A percentile compares a stretch with the other conserved stretches of the same genome.
Conservation (phyloP, 2,113 vertebrate species). For the Phyllopteryx taeniolatus region DNA sequence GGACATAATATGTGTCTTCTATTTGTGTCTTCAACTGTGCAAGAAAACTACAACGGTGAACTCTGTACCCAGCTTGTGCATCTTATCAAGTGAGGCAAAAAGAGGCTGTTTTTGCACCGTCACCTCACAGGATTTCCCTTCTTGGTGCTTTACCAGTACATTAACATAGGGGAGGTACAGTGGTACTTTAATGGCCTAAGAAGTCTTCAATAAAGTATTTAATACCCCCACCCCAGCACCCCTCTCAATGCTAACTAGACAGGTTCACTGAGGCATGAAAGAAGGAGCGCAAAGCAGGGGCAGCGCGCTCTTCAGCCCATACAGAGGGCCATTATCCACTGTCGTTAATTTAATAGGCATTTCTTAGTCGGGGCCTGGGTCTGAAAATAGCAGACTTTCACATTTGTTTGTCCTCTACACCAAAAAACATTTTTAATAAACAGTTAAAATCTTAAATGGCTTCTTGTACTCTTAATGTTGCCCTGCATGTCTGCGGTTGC, state of each 20-base stretch:
- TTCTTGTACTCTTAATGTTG: constrained; percentile 68
- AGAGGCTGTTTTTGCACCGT: constrained; percentile 57
- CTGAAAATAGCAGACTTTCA: constrained; percentile 58
- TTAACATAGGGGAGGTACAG: constrained; percentile 70
- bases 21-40: too few species aligned
- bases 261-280: constrained; percentile 75
- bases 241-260: constrained; percentile 65
- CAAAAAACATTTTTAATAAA: constrained; percentile 75
- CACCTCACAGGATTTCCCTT: constrained; percentile 65
- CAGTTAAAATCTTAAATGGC: constrained; percentile 71
- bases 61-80: too few species aligned
- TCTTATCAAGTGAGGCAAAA: constrained; percentile 70
- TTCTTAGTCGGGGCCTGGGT: constrained; percentile 61
- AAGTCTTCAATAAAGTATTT: constrained; percentile 76
- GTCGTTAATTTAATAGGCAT: constrained; percentile 76
- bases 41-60: too few species aligned
- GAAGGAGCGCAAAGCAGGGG: constrained; percentile 63
- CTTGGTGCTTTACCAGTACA: constrained; percentile 72
- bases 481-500: constrained; percentile 45
- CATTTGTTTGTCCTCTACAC: constrained; percentile 71
- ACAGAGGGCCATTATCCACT: constrained; percentile 68
- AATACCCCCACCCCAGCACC: background rate
- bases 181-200: constrained; percentile 73
- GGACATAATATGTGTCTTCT: too few species aligned
- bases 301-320: constrained; percentile 58